These are phyloP conservation scores for Cyclophora punctaria DNA, from an alignment of 2,888 invertebrate species.

Conservation along the genomic window DNA sequence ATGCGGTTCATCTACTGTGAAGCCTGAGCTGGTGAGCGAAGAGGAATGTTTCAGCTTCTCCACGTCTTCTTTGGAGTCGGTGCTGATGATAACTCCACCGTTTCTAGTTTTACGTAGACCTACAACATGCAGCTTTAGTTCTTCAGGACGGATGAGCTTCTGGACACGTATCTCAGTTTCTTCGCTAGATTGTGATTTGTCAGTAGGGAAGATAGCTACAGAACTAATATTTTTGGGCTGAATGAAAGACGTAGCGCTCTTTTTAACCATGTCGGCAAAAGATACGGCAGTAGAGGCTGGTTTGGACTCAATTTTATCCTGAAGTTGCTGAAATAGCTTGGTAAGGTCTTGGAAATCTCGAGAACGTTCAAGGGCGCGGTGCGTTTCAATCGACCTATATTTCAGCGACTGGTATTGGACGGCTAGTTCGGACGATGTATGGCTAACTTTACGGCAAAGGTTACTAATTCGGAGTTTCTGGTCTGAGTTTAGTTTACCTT, in stretches of 20 bases:
- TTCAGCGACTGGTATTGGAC: no score
- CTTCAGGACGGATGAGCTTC: constrained; percentile 2
- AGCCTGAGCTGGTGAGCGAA: constrained; percentile 1
- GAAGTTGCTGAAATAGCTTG: no score
- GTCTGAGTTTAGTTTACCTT: no score
- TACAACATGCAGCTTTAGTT: constrained; percentile 1
- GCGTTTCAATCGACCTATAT: no score
- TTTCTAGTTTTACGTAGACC: not conserved
- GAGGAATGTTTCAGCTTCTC: not conserved
- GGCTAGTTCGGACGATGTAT: no score
- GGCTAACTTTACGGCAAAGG: no score
- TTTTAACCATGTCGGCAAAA: not conserved
- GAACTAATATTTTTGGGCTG: not conserved
- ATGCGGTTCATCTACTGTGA: not conserved
- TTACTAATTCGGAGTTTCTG: no score
- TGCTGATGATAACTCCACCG: constrained; percentile 1
- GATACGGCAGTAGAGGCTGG: not conserved
- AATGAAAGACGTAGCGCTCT: not conserved
- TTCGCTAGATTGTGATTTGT: not conserved
- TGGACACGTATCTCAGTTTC: not conserved
- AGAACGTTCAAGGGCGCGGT: no score
- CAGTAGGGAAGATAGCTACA: not conserved
- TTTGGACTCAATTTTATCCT: not conserved
- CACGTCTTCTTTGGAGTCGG: no score
- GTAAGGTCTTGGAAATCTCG: no score